Base-by-base conservation (phyloP, 2,888 invertebrate species). In the Microplitis deprimator region DNA sequence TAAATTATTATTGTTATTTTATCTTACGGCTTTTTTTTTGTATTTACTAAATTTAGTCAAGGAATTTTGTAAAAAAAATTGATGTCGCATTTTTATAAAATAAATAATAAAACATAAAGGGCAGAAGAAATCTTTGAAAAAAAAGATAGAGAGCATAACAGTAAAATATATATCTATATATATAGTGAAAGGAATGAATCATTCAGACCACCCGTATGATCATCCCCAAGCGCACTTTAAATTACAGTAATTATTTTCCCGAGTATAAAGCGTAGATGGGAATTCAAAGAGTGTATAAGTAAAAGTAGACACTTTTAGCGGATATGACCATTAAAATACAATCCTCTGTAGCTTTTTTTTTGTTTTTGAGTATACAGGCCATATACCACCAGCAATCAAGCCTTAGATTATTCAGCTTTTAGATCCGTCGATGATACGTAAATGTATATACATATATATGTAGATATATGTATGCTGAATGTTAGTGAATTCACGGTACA, bases 221-320 rank as follows among this genome's bases (percentile, higher is more conserved):
- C 73, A 81, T 75, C 79, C 78, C 79, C 80, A 77, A 81, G 81
- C 70, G 79, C 71, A 73, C 77, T 80, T 80, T 80, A 79, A 79
- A 83, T 82, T 80, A 77, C 81, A 16, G 81, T 84, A 83, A 86
- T 86, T 84, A 85, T 78, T 80, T 77, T 79, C 68, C 79, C 74
- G 73, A 79, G 74, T 65, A 72, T 41, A 29, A 29, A 76, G 41
- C 8, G 40, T 64, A 38, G 41, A 60, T n/a, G 38, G 60, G 50
- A 13, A 64, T 70, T 60, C 68, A 68, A 64, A 75, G 68, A 72
- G 73, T 60, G 77, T 29, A 60, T 67, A 29, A 29, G 29, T 29
- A 68, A 68, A 77, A 77, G 68, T 70, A 64, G 39, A 50, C 40
- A 59, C 68, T 74, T 75, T 68, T 70, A 75, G 50, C 50, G 70